These are phyloP conservation scores for Dryadula phaetusa DNA, from an alignment of 2,888 invertebrate species.

Conservation along the genomic window DNA sequence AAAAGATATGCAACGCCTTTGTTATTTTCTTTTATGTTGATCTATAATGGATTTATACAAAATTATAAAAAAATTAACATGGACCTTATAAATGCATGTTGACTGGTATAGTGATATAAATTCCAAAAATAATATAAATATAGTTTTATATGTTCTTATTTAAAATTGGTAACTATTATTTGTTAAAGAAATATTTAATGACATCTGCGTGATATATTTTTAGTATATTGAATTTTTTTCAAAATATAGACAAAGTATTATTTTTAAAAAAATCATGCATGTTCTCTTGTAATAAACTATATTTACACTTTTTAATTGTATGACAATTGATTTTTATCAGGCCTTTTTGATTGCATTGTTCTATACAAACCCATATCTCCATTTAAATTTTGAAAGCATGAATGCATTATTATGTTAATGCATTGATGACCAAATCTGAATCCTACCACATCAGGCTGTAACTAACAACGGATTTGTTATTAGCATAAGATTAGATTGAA, in stretches of 20 bases:
- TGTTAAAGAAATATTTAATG: neutral
- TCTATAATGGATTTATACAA: slow-evolving; percentile 8
- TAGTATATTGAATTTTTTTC: neutral
- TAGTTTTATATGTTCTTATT: slow-evolving; percentile 16
- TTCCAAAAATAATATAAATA: slow-evolving; percentile 27
- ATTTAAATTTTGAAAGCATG: slow-evolving; percentile 20
- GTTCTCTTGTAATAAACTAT: neutral
- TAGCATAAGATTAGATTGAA: slow-evolving; percentile 66
- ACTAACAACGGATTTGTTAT: slow-evolving; percentile 82
- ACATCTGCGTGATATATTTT: slow-evolving; percentile 13
- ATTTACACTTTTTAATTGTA: neutral
- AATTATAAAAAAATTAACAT: neutral
- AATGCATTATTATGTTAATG: neutral
- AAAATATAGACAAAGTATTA: neutral
- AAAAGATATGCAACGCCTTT: neutral
- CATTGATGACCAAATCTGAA: slow-evolving; percentile 36
- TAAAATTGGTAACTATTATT: slow-evolving; percentile 14
- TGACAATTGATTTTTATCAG: slow-evolving; percentile 26
- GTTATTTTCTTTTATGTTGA: neutral
- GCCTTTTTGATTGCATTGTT: slow-evolving; percentile 29
- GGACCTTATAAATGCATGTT: slow-evolving; percentile 10
- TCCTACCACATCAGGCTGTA: slow-evolving; percentile 73
- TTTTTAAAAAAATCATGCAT: neutral
- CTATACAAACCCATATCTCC: slow-evolving; percentile 15
- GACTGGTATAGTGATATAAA: slow-evolving; percentile 25